phyloP scores from a whole-genome alignment of 2,888 invertebrate genomes.

The Nysson spinosus region DNA sequence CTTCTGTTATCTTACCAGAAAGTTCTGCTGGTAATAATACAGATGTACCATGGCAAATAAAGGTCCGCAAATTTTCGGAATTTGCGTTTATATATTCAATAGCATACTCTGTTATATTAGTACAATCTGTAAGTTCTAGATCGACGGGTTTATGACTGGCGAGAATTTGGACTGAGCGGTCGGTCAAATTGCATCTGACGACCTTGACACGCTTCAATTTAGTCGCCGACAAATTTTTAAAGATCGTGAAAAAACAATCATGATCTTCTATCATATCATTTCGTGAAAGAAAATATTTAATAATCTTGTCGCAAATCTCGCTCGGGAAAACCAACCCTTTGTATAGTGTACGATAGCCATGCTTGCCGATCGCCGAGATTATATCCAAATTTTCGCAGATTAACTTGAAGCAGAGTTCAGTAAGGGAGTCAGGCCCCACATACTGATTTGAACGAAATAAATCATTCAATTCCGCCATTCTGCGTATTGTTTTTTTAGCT shows the following conservation, averaged over 20 bases:
- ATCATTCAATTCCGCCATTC: slow-evolving; percentile 71
- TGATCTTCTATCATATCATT: slow-evolving; percentile 79
- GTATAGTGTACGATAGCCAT: slow-evolving; percentile 76
- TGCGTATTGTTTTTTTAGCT: too few relatives aligned
- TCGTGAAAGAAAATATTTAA: slow-evolving; percentile 81
- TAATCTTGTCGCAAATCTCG: slow-evolving; percentile 85
- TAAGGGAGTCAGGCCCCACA: slow-evolving; percentile 80
- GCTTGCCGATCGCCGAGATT: slow-evolving; percentile 76
- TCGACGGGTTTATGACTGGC: slow-evolving; percentile 86
- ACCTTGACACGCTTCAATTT: slow-evolving; percentile 85
- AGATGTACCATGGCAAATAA: slow-evolving; percentile 85
- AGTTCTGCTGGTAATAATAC: slow-evolving; percentile 79
- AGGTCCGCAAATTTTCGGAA: slow-evolving; percentile 83
- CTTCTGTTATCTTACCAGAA: slow-evolving; percentile 30
- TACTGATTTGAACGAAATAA: slow-evolving; percentile 67
- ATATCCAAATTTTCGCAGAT: slow-evolving; percentile 82
- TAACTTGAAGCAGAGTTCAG: slow-evolving; percentile 82
- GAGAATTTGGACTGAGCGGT: slow-evolving; percentile 84
- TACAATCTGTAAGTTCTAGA: slow-evolving; percentile 87
- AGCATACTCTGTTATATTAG: slow-evolving; percentile 82
- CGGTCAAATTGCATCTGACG: slow-evolving; percentile 85
- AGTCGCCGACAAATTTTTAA: slow-evolving; percentile 83
- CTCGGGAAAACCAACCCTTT: slow-evolving; percentile 83
- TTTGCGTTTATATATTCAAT: slow-evolving; percentile 84
- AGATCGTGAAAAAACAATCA: slow-evolving; percentile 85